A percentile compares a stretch with the other conserved stretches of the same genome.
These are phyloP conservation scores for Epinephelus cyanopodus DNA, from an alignment of 2,113 vertebrate species.

Conservation along the genomic window DNA sequence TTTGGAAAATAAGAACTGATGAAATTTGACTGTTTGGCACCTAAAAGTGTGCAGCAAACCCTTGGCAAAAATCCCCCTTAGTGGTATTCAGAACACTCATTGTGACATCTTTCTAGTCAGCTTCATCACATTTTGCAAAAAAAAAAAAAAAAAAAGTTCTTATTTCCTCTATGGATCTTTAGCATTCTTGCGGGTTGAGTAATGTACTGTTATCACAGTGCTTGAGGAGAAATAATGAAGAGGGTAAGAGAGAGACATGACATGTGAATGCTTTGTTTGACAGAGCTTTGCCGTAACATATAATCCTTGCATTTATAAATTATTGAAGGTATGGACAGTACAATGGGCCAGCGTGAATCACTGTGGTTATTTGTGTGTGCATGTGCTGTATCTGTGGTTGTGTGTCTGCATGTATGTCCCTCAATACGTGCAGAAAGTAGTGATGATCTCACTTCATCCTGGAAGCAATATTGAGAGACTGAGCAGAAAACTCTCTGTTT, in stretches of 20 bases:
- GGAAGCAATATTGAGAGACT: slow-evolving; percentile 8
- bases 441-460: slow-evolving; percentile 35
- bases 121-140: background rate
- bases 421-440: slow-evolving; percentile 12
- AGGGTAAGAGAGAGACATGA: slow-evolving; percentile 35
- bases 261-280: slow-evolving; percentile 40
- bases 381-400: background rate
- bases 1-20: background rate
- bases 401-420: slow-evolving; percentile 1
- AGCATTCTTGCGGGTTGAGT: background rate
- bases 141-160: background rate
- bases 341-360: slow-evolving; percentile 17
- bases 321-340: slow-evolving; percentile 11
- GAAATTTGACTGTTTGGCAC: background rate
- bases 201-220: slow-evolving; percentile 11
- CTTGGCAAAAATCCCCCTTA: no score
- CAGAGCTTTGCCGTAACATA: slow-evolving; percentile 34
- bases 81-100: background rate
- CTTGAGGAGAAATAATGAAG: slow-evolving; percentile 37
- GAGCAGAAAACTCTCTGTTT: background rate
- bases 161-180: background rate
- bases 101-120: background rate
- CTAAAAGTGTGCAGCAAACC: background rate
- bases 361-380: background rate
- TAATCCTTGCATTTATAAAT: slow-evolving; percentile 10